phyloP scores from a whole-genome alignment of 2,113 vertebrate species.

The Lepisosteus osseus region DNA sequence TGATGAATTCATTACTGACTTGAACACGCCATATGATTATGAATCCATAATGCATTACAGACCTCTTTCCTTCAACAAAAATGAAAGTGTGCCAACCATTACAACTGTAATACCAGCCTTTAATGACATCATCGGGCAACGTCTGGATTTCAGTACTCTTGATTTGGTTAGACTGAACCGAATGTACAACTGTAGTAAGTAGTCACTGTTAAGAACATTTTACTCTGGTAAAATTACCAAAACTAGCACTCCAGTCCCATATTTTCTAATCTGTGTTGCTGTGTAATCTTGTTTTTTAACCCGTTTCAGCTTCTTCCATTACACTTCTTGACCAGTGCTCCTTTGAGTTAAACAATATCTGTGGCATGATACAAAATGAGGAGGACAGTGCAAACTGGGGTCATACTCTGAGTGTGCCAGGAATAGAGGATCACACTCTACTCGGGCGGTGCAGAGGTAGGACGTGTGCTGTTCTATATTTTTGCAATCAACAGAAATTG shows the following conservation, averaged over 20 bases:
- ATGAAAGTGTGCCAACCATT: constrained; percentile 66
- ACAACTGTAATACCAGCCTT: constrained; percentile 74
- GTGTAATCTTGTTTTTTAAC: neutral
- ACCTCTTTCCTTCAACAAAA: constrained; percentile 75
- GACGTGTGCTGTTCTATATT: neutral
- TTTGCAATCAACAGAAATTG: neutral
- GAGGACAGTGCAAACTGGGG: constrained; percentile 66
- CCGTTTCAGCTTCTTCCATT: constrained; percentile 59
- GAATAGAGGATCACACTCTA: constrained; percentile 70
- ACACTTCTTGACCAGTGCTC: constrained; percentile 76
- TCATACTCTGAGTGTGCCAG: constrained; percentile 27
- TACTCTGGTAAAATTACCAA: neutral
- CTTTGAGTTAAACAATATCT: constrained; percentile 76
- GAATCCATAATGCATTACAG: constrained; percentile 79
- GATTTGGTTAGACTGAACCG: constrained; percentile 77
- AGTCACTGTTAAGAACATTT: neutral
- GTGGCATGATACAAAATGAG: constrained; percentile 76
- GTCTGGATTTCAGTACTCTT: constrained; percentile 69
- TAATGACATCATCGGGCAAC: constrained; percentile 72
- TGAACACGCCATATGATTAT: constrained; percentile 82
- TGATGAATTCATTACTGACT: constrained; percentile 66
- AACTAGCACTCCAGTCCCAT: neutral
- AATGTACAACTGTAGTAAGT: constrained; percentile 84
- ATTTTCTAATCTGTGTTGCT: neutral
- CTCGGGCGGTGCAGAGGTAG: constrained; percentile 77